Base-by-base conservation (phyloP, 2,113 vertebrate genomes). In the Procavia capensis region DNA sequence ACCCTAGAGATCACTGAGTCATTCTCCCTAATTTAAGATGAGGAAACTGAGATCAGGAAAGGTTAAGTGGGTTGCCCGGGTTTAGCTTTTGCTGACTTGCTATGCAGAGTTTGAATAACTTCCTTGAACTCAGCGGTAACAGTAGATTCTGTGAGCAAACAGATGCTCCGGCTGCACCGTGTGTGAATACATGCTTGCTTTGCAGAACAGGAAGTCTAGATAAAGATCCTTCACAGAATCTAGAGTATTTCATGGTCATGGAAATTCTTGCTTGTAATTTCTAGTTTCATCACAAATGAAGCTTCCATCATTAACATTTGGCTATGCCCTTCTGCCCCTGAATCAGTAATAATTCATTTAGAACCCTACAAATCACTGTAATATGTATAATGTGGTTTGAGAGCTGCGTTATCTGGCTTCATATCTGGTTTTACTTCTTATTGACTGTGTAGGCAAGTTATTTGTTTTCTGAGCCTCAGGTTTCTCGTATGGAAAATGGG, bases 1-100 rank as follows among this genome's bases (percentile, higher is more conserved):
- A 61, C 88, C 95, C 93, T 81, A 86, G 91, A 92, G 95, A 96
- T 96, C 88, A 64, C 85, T 54, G 88, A 92, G 68, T 70, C 39
- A 81, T 91, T 92, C 31, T 39, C 80, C 75, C 43, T 93, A 78
- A 39, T 85, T 95, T 88, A 80, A 83, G 86, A 86, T 39, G 91
- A 97, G 91, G 85, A 92, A 95, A 86, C 74, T 13, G 70, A 83
- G 79, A 95, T 85, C 74, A 82, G 45, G 57, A 90, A 85, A 97
- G 91, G 88, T 90, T 94, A 94, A 91, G 82, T 92, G 81, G 61
- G 47, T 90, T 78, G 68, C 88, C 72, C 17, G 54, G 57, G 41
- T 68, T 95, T 2, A 3, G 7, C 79, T 86, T 90, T 86, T 79
- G 74, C 43, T 64, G 68, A 88, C 74, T 64, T 83, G 63, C 85